phyloP scores from a whole-genome alignment of 2,797 vertebrate species.

The Myripristis jacobus region DNA sequence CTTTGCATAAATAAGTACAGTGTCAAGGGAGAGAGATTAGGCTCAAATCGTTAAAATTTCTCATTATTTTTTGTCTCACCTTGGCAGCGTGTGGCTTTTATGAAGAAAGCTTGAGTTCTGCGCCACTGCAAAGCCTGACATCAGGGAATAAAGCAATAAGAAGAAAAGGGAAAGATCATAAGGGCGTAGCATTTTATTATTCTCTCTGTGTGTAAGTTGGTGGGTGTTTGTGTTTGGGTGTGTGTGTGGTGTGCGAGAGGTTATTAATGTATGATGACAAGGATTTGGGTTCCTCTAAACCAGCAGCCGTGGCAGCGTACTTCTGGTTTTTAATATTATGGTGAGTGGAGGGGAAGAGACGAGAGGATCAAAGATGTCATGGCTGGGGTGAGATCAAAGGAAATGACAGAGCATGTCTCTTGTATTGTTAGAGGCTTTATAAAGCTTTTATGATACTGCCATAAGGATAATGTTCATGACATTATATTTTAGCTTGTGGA shows the following conservation, averaged over 20 bases:
- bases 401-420: constrained; percentile 60
- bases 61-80: constrained; percentile 75
- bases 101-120: constrained; percentile 67
- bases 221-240: constrained; percentile 48
- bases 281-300: constrained; percentile 71
- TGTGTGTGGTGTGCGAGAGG: constrained; percentile 25
- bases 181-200: constrained; percentile 71
- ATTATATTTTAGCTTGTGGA: constrained; percentile 41
- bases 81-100: constrained; percentile 68
- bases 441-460: constrained; percentile 62
- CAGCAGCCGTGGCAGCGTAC: constrained; percentile 56
- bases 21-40: constrained; percentile 67
- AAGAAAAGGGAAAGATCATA: constrained; percentile 65
- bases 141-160: constrained; percentile 75
- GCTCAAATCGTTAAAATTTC: constrained; percentile 69
- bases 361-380: constrained; percentile 75
- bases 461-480: constrained; percentile 51
- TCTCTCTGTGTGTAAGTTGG: constrained; percentile 60
- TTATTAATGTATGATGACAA: constrained; percentile 76
- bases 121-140: constrained; percentile 63
- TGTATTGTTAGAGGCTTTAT: constrained; percentile 67
- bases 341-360: constrained; percentile 62
- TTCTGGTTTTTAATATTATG: constrained; percentile 73
- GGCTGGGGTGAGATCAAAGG: constrained; percentile 72
- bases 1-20: constrained; percentile 65